These are phyloP conservation scores for Aporrectodea caliginosa DNA, from an alignment of 1,140 invertebrate species.

Conservation along the genomic window DNA sequence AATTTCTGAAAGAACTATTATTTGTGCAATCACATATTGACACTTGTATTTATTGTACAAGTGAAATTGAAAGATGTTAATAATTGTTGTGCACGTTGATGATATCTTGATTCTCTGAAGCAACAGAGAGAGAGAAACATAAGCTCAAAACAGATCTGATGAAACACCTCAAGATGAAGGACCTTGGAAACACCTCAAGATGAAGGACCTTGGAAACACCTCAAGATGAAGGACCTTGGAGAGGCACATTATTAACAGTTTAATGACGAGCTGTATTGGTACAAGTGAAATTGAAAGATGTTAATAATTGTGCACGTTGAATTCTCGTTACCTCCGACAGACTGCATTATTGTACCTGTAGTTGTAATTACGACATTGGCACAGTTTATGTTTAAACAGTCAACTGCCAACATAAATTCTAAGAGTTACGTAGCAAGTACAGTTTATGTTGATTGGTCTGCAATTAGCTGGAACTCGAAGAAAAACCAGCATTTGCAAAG, in stretches of 20 bases:
- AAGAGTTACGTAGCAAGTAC: no score
- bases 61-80: background rate
- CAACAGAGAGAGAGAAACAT: background rate
- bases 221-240: conserved; percentile 6
- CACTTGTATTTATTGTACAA: background rate
- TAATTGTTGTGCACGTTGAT: background rate
- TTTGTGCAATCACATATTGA: background rate
- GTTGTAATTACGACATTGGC: no score
- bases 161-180: background rate
- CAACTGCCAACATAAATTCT: no score
- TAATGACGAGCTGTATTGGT: no score
- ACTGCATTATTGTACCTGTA: no score
- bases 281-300: no score
- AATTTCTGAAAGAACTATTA: background rate
- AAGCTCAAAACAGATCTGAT: background rate
- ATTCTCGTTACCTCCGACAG: no score
- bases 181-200: background rate
- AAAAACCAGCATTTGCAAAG: background rate
- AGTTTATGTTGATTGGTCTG: no score
- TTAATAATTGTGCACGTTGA: no score
- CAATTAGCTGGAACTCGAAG: no score
- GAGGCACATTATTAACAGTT: background rate
- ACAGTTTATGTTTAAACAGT: no score
- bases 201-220: background rate
- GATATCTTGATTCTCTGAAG: conserved; percentile 5